Evolutionary conservation across 2,888 invertebrate species (phyloP).

Genomic region (Panorpa germanica): DNA sequence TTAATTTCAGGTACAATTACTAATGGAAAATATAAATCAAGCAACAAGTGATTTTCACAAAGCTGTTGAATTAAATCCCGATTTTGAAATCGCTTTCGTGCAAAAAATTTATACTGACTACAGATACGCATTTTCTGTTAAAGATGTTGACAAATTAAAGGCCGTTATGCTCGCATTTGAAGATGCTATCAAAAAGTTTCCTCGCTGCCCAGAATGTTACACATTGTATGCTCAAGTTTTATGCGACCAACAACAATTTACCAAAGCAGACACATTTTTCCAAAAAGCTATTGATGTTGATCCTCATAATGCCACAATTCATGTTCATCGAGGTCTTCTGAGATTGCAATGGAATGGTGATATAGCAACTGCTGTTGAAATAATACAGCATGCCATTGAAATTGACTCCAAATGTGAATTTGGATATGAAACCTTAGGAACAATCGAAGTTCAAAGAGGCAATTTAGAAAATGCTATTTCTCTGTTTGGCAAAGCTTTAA

Average conservation of each 20-base stretch:
- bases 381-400: conserved; percentile 65
- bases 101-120: conserved; percentile 87
- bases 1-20: conserved; percentile 49
- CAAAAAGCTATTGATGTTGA: conserved; percentile 64
- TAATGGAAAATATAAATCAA: conserved; percentile 62
- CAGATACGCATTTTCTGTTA: conserved; percentile 40
- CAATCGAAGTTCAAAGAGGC: conserved; percentile 83
- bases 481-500: conserved; percentile 76
- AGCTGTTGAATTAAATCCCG: conserved; percentile 62
- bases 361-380: conserved; percentile 53
- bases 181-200: conserved; percentile 57
- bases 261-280: conserved; percentile 66
- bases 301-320: conserved; percentile 66
- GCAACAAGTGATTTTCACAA: conserved; percentile 69
- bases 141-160: conserved; percentile 38
- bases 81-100: conserved; percentile 70
- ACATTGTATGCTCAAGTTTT: conserved; percentile 81
- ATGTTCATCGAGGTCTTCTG: conserved; percentile 74
- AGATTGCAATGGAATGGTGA: conserved; percentile 73
- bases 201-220: conserved; percentile 70
- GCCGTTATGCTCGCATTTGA: conserved; percentile 56
- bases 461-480: conserved; percentile 63
- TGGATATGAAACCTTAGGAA: conserved; percentile 88
- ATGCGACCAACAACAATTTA: conserved; percentile 66
- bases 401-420: conserved; percentile 86